phyloP scores from a whole-genome alignment of 2,797 vertebrate genomes.

The Falco novaeseelandiae region DNA sequence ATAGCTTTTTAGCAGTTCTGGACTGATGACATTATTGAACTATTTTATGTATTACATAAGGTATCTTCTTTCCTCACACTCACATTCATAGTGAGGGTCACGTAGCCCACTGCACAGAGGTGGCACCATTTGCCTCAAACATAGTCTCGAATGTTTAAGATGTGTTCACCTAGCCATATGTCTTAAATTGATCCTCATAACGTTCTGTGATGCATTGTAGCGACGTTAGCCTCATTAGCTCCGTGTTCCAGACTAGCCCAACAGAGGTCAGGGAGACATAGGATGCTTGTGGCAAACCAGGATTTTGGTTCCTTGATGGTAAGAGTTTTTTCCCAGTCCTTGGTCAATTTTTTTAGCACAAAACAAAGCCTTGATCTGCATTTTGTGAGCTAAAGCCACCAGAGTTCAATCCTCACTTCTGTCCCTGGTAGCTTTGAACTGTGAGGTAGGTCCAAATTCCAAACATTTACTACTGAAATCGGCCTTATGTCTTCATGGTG shows the following conservation, averaged over 20 bases:
- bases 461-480: background rate
- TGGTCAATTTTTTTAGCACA: background rate
- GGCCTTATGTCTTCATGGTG: background rate
- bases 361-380: fast-evolving
- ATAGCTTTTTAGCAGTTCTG: background rate
- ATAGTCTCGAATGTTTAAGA: background rate
- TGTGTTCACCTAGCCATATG: background rate
- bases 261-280: background rate
- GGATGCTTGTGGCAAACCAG: background rate
- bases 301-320: background rate
- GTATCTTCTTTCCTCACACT: background rate
- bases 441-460: background rate
- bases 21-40: background rate
- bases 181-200: background rate
- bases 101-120: background rate
- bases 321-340: background rate
- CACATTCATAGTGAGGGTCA: background rate
- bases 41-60: background rate
- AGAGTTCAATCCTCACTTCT: background rate
- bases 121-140: background rate
- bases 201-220: background rate
- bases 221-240: background rate
- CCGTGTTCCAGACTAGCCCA: background rate
- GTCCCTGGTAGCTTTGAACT: background rate
- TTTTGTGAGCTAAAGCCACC: background rate